A percentile compares a stretch with the other conserved stretches of the same genome.
These are phyloP conservation scores for Cryptocheilus praepositus DNA, from an alignment of 2,888 invertebrate genomes.

Conservation along the genomic window DNA sequence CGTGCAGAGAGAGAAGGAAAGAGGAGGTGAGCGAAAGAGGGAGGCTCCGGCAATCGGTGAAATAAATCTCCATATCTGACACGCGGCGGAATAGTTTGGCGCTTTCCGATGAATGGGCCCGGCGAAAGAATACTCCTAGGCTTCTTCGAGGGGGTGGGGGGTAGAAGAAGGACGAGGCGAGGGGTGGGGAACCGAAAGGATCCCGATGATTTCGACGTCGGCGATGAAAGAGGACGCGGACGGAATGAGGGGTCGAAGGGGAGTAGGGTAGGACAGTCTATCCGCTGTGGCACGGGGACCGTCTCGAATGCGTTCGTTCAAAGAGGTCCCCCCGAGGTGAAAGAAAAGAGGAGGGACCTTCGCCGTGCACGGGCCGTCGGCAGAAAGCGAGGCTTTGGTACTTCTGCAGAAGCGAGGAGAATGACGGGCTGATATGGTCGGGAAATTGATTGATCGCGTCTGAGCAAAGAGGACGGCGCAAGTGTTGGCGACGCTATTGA, in stretches of 20 bases:
- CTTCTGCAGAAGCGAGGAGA: too few species aligned
- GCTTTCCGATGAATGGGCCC: slow-evolving; percentile 52
- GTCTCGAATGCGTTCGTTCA: slow-evolving; percentile 61
- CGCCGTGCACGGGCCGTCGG: too few species aligned
- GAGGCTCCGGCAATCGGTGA: slow-evolving; percentile 54
- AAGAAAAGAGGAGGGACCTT: too few species aligned
- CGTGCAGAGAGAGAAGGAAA: slow-evolving; percentile 2
- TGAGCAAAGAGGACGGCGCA: too few species aligned
- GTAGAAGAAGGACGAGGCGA: slow-evolving; percentile 15
- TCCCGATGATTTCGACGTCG: slow-evolving; percentile 61
- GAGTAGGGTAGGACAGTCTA: slow-evolving; percentile 45
- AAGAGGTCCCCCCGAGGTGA: slow-evolving; percentile 35
- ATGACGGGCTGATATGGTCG: too few species aligned
- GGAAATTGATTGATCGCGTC: too few species aligned
- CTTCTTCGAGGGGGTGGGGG: slow-evolving; percentile 11
- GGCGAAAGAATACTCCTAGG: slow-evolving; percentile 26
- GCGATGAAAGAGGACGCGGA: slow-evolving; percentile 39
- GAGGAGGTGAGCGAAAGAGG: neutral
- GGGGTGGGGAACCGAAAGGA: slow-evolving; percentile 35
- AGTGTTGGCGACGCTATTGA: too few species aligned
- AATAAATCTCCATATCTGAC: slow-evolving; percentile 73
- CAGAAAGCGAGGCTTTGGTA: too few species aligned
- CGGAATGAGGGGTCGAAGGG: slow-evolving; percentile 30
- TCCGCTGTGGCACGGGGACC: slow-evolving; percentile 57
- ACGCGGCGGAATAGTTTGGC: slow-evolving; percentile 62